Conservation (phyloP, 2,888 invertebrate species). For the Adelognathus sp. region DNA sequence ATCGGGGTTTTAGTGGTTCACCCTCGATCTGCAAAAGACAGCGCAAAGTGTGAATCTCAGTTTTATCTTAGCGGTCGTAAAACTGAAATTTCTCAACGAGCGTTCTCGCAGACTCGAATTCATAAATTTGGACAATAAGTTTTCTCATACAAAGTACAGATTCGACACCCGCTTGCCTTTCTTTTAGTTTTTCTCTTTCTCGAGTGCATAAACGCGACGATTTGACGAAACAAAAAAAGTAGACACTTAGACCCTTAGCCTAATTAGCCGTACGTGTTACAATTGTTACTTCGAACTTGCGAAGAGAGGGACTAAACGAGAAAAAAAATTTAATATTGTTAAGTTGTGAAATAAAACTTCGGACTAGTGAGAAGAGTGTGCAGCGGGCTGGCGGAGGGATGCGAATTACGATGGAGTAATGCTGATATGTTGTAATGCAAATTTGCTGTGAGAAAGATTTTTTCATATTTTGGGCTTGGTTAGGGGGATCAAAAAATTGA, state of each 20-base stretch:
- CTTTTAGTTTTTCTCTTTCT: constrained; percentile 49
- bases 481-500: background rate
- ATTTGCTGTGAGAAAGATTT: constrained; percentile 37
- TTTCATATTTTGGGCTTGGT: background rate
- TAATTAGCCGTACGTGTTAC: constrained; percentile 39
- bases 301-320: background rate
- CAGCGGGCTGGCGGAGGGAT: constrained; percentile 47
- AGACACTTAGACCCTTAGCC: constrained; percentile 35
- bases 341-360: no score
- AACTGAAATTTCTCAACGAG: constrained; percentile 63
- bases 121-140: background rate
- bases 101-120: background rate
- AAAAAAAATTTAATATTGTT: constrained; percentile 48
- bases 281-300: constrained; percentile 54
- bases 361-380: constrained; percentile 26
- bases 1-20: no score
- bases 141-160: constrained; percentile 26
- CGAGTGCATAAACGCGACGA: constrained; percentile 22
- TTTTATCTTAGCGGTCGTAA: constrained; percentile 74
- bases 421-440: constrained; percentile 38
- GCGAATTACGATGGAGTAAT: constrained; percentile 8
- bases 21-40: background rate
- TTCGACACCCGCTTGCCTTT: constrained; percentile 42
- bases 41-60: constrained; percentile 60
- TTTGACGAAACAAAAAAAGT: constrained; percentile 1